These are phyloP conservation scores for Lepidurus packardi DNA, from an alignment of 1,140 invertebrate genomes.

Conservation along the genomic window DNA sequence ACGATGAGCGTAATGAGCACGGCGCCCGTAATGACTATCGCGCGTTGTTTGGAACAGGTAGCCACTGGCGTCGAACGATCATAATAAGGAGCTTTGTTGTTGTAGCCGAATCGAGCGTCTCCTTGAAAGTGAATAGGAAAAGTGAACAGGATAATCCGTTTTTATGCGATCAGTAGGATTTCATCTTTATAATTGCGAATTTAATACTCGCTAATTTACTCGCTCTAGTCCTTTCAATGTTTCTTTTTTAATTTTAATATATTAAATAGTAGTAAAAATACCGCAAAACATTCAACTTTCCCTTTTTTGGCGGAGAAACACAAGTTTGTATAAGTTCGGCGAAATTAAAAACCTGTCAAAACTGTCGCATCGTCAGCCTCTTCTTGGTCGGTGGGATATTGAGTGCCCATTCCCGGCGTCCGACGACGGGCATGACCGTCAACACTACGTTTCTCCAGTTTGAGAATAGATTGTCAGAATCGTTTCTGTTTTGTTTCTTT, in stretches of 20 bases:
- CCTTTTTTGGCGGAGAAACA: too few species aligned
- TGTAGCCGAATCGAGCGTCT: conserved; percentile 59
- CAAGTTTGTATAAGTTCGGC: background rate
- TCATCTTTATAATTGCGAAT: conserved; percentile 37
- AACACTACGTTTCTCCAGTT: conserved; percentile 19
- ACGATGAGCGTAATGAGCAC: conserved; percentile 72
- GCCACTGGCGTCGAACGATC: conserved; percentile 64
- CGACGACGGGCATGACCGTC: conserved; percentile 7
- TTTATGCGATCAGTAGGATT: background rate
- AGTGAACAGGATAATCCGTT: conserved; percentile 39
- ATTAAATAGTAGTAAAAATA: too few species aligned
- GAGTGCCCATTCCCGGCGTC: conserved; percentile 7
- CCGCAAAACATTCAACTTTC: too few species aligned
- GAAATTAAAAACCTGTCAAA: conserved; percentile 20
- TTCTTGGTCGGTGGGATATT: background rate
- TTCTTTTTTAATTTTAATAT: too few species aligned
- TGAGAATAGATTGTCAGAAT: background rate
- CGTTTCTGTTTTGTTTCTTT: background rate
- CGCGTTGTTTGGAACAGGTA: conserved; percentile 78
- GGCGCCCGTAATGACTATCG: conserved; percentile 67
- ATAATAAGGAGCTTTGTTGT: conserved; percentile 63
- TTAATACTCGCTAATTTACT: background rate
- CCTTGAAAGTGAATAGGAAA: conserved; percentile 49
- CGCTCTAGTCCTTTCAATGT: too few species aligned
- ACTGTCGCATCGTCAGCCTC: background rate